Evolutionary conservation across 2,113 vertebrate genomes (phyloP).

Genomic region (Catharus minimus): DNA sequence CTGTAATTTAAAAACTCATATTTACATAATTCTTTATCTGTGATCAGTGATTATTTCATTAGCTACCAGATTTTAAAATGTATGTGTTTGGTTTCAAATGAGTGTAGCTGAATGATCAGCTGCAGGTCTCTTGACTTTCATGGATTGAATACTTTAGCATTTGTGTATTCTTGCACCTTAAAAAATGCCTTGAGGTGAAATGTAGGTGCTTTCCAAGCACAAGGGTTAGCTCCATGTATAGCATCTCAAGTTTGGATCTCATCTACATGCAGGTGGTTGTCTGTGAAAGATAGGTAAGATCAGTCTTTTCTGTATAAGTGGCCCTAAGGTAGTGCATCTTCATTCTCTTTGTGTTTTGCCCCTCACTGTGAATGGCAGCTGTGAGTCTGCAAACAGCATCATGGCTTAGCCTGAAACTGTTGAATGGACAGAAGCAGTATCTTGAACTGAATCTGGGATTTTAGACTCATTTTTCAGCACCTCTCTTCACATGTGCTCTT

Average conservation of each 20-base stretch:
- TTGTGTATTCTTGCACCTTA: background rate
- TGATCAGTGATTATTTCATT: background rate
- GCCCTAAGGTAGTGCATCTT: background rate
- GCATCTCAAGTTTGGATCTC: background rate
- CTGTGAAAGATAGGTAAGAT: background rate
- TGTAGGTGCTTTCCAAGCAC: background rate
- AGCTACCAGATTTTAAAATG: background rate
- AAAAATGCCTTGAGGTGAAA: background rate
- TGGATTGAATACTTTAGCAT: background rate
- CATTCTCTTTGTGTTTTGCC: background rate
- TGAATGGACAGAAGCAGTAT: background rate
- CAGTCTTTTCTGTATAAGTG: background rate
- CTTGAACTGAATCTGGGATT: background rate
- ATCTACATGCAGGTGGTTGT: background rate
- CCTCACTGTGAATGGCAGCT: background rate
- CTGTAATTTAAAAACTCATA: accelerated
- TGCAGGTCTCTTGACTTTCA: background rate
- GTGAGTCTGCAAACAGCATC: background rate
- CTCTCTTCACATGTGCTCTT: background rate
- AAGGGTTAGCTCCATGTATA: background rate
- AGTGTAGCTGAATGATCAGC: background rate
- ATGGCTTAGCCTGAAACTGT: background rate
- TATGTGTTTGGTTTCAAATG: background rate
- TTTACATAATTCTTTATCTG: background rate
- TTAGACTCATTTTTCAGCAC: background rate